Evolutionary conservation across 2,888 invertebrate species (phyloP).

Genomic region (Microplitis manilae): DNA sequence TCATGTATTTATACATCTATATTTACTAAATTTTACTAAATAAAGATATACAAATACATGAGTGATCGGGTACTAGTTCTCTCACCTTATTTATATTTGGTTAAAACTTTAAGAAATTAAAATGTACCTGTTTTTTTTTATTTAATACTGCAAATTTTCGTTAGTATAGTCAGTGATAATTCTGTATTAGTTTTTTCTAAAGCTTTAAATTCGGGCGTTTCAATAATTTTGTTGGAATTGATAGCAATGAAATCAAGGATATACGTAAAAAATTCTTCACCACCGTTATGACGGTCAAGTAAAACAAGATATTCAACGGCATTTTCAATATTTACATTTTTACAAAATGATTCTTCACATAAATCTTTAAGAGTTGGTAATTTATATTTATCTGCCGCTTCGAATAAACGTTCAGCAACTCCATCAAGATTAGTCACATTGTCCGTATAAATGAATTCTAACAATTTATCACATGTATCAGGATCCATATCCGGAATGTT

Average conservation of each 20-base stretch:
- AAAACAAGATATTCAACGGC: neutral
- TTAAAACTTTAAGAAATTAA: neutral
- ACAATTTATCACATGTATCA: constrained; percentile 2
- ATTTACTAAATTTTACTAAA: too few species aligned
- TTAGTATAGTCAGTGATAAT: neutral
- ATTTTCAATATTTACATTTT: constrained; percentile 1
- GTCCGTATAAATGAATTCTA: constrained; percentile 29
- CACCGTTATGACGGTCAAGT: neutral
- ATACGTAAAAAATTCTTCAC: neutral
- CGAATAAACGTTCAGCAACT: neutral
- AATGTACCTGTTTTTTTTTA: neutral
- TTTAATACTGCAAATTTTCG: neutral
- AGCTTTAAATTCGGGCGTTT: too few species aligned
- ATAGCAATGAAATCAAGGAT: neutral
- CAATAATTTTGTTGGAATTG: neutral
- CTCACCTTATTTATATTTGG: too few species aligned
- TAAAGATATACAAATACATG: too few species aligned
- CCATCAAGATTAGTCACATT: constrained; percentile 9
- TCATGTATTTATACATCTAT: too few species aligned
- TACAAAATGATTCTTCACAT: constrained; percentile 17
- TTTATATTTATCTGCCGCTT: constrained; percentile 22
- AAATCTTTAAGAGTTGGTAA: neutral
- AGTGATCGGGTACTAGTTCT: too few species aligned
- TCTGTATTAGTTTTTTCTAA: too few species aligned
- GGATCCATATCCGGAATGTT: neutral